These are phyloP conservation scores for Plagodis pulveraria DNA, from an alignment of 2,888 invertebrate species.

Conservation along the genomic window DNA sequence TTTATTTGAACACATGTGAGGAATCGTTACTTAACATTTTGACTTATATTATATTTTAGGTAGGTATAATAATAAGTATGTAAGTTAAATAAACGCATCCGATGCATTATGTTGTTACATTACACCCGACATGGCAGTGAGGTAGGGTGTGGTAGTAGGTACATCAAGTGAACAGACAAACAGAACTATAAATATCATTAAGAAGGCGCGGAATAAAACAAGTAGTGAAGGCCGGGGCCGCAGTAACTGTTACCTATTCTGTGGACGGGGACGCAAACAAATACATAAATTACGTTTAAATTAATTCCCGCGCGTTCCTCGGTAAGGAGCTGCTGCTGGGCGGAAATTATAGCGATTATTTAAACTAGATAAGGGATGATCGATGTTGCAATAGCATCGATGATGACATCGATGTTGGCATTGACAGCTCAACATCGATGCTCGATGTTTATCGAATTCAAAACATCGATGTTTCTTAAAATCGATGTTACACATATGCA, in stretches of 20 bases:
- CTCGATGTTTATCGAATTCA: too few relatives aligned
- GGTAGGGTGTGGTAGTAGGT: background rate
- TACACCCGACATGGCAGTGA: background rate
- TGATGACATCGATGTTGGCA: background rate
- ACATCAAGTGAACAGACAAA: slow-evolving; percentile 5
- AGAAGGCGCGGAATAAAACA: background rate
- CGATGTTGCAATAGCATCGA: background rate
- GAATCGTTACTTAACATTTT: too few relatives aligned
- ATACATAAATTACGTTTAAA: slow-evolving; percentile 13
- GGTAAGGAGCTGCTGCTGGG: background rate
- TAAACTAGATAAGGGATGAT: background rate
- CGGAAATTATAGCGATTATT: background rate
- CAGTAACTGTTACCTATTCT: too few relatives aligned
- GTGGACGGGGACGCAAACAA: slow-evolving; percentile 1
- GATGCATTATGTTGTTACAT: too few relatives aligned
- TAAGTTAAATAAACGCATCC: too few relatives aligned
- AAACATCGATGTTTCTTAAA: too few relatives aligned
- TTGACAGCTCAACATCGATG: too few relatives aligned
- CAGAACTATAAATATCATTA: slow-evolving; percentile 7
- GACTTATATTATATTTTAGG: too few relatives aligned
- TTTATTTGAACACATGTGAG: too few relatives aligned
- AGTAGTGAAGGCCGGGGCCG: too few relatives aligned
- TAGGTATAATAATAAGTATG: too few relatives aligned
- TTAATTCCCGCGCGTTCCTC: slow-evolving; percentile 7
- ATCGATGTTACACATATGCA: too few relatives aligned